phyloP scores from a whole-genome alignment of 1,140 invertebrate species.

The Pogonomyrmex barbatus region DNA sequence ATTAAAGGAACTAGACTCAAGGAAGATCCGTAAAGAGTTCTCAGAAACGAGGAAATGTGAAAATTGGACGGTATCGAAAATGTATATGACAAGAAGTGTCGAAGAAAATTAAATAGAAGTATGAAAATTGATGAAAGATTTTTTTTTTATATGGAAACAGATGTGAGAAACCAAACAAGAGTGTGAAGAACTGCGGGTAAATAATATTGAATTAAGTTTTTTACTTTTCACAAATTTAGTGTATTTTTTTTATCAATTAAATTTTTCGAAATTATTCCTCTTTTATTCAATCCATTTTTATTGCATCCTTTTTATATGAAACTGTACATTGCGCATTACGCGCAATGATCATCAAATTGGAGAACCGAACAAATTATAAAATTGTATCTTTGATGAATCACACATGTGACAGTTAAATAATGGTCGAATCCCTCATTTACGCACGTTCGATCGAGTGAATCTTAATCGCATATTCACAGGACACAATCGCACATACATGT shows the following conservation, averaged over 20 bases:
- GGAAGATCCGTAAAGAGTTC: background rate
- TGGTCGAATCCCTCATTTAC: constrained; percentile 26
- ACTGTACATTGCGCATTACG: background rate
- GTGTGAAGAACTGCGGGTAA: background rate
- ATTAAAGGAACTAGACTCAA: background rate
- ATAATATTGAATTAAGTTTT: background rate
- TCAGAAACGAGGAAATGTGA: background rate
- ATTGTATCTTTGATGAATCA: constrained; percentile 15
- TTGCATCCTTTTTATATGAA: background rate
- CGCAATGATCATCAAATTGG: background rate
- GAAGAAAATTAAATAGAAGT: background rate
- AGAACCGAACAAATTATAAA: constrained; percentile 17
- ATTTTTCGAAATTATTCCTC: background rate
- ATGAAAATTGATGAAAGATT: background rate
- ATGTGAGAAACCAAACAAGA: background rate
- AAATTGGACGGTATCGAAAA: background rate
- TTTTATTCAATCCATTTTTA: background rate
- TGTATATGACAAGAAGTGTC: background rate
- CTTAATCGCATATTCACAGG: constrained; percentile 73
- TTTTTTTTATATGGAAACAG: background rate
- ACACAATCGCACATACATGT: constrained; percentile 69
- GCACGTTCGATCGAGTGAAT: constrained; percentile 57
- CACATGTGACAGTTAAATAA: constrained; percentile 37
- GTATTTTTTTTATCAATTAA: background rate
- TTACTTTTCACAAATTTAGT: background rate